These are phyloP conservation scores for Agrypnus murinus DNA, from an alignment of 2,888 invertebrate genomes.

Conservation along the genomic window DNA sequence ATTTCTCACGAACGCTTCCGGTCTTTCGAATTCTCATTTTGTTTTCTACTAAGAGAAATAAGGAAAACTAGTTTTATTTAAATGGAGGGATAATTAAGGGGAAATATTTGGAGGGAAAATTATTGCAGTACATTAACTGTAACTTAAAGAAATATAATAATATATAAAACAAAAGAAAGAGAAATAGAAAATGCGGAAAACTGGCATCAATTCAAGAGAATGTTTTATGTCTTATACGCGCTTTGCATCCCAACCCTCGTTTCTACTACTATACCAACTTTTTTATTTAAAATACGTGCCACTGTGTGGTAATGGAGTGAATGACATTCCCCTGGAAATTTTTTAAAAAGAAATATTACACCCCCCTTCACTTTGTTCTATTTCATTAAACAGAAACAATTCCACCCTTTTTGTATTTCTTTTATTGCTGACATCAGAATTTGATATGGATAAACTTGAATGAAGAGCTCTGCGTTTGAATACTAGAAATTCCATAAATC, in stretches of 20 bases:
- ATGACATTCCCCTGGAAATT: constrained; percentile 12
- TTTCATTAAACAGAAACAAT: not conserved
- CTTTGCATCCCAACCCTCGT: constrained; percentile 27
- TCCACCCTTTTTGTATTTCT: too few relatives aligned
- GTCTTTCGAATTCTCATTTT: not conserved
- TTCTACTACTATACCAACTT: not conserved
- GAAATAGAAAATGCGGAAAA: constrained; percentile 21
- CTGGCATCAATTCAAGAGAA: constrained; percentile 32
- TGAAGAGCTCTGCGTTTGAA: too few relatives aligned
- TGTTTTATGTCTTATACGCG: constrained; percentile 37
- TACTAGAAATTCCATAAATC: too few relatives aligned
- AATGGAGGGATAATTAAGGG: not conserved
- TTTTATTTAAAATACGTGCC: constrained; percentile 26
- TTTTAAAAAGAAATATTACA: constrained; percentile 11
- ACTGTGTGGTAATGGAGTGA: constrained; percentile 21
- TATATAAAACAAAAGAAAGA: constrained; percentile 21
- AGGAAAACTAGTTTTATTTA: not conserved
- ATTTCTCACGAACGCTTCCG: not conserved
- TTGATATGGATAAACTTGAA: too few relatives aligned
- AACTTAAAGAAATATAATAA: constrained; percentile 3
- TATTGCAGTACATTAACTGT: not conserved
- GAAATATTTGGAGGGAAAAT: not conserved
- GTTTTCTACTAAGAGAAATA: not conserved
- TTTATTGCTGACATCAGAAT: too few relatives aligned
- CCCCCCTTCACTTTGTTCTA: constrained; percentile 2